Evolutionary conservation across 30 jellyfish, hydroid and myxozoan species (phyloP).

Genomic region (Rhopilema esculentum): DNA sequence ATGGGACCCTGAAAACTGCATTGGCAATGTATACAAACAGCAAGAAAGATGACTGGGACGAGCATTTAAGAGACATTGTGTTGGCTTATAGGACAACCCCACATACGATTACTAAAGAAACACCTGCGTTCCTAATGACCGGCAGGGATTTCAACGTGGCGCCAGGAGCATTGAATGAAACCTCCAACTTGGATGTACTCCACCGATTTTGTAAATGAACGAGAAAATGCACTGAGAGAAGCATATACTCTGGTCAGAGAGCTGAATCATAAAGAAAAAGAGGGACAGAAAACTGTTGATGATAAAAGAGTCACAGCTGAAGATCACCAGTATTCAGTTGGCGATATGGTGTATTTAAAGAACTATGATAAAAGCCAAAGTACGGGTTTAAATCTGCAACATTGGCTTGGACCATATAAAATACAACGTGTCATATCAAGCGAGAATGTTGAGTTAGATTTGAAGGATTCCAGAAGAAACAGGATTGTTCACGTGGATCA

Average conservation of each 20-base stretch:
- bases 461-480: background rate
- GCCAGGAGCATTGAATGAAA: slow-evolving; percentile 22
- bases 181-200: slow-evolving; percentile 37
- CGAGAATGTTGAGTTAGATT: background rate
- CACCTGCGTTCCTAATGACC: slow-evolving; percentile 43
- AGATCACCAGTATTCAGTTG: slow-evolving; percentile 1
- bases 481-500: background rate
- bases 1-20: slow-evolving; percentile 29
- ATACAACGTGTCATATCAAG: background rate
- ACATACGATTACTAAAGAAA: slow-evolving; percentile 26
- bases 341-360: slow-evolving; percentile 34
- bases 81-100: slow-evolving; percentile 47
- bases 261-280: slow-evolving; percentile 20
- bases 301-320: slow-evolving; percentile 20
- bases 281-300: slow-evolving; percentile 13
- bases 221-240: slow-evolving; percentile 22
- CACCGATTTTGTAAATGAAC: slow-evolving; percentile 21
- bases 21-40: slow-evolving; percentile 8
- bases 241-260: slow-evolving; percentile 19
- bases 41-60: slow-evolving; percentile 44
- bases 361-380: background rate
- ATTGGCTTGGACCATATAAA: slow-evolving; percentile 15
- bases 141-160: slow-evolving; percentile 25
- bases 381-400: slow-evolving; percentile 2
- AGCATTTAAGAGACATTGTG: slow-evolving; percentile 3